Conservation (phyloP, 2,113 vertebrate genomes). For the Mus pahari region DNA sequence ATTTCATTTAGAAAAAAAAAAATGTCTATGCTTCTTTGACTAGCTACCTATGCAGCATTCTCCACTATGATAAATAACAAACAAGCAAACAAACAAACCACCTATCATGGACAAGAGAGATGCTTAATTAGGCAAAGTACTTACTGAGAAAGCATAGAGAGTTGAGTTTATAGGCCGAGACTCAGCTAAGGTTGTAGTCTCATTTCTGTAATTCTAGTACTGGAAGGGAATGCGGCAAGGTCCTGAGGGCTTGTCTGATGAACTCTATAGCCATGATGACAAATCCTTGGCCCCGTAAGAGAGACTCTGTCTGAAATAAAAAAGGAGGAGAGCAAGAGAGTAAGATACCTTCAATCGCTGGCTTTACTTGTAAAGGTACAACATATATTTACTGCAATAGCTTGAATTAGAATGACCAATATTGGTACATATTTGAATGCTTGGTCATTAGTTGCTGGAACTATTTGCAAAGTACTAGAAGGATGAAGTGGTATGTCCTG, state of each 20-base stretch:
- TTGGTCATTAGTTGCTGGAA: neutral
- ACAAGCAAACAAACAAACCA: neutral
- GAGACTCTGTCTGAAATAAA: neutral
- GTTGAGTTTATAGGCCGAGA: neutral
- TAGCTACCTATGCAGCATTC: neutral
- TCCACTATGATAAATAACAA: neutral
- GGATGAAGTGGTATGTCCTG: neutral
- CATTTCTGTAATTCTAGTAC: neutral
- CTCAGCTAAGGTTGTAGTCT: neutral
- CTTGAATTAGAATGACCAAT: neutral
- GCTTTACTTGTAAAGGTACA: neutral
- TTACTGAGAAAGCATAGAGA: neutral
- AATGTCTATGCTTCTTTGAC: fast-evolving
- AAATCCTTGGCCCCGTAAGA: neutral
- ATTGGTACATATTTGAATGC: too few species aligned
- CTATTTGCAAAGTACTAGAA: neutral
- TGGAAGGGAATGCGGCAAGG: neutral
- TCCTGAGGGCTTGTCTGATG: neutral
- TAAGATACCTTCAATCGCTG: neutral
- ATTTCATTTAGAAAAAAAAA: fast-evolving
- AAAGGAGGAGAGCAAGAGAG: neutral
- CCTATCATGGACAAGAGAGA: neutral
- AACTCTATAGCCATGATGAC: neutral
- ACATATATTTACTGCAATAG: neutral
- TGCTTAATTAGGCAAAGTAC: neutral